phyloP scores from a whole-genome alignment of 2,113 vertebrate species.

The Vidua chalybeata region DNA sequence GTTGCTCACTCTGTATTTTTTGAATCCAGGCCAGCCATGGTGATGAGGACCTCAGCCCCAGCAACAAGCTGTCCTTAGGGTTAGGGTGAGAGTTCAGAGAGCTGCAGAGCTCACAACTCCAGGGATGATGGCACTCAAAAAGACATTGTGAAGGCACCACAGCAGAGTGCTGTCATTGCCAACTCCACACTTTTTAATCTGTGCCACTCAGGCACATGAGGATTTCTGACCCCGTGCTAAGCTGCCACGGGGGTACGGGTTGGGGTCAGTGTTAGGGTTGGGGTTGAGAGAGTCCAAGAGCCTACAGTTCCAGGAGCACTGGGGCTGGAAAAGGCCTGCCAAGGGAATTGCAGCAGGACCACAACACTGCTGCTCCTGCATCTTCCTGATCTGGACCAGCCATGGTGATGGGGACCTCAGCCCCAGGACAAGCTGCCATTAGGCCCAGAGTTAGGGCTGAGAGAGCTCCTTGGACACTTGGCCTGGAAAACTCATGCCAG shows the following conservation, averaged over 20 bases:
- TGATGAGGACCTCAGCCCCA: neutral
- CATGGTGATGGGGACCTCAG: neutral
- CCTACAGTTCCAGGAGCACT: neutral
- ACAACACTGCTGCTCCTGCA: neutral
- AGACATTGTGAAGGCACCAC: neutral
- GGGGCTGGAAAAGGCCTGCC: neutral
- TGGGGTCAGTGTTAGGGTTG: neutral
- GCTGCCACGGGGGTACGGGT: no score
- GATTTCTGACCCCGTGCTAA: neutral
- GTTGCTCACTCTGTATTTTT: neutral
- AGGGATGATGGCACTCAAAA: neutral
- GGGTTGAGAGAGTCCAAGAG: neutral
- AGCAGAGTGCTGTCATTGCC: neutral
- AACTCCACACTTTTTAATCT: neutral
- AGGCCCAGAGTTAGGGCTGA: neutral
- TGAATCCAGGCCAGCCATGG: neutral
- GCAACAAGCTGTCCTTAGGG: neutral
- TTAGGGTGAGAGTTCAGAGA: neutral
- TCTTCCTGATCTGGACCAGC: neutral
- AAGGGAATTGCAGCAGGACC: neutral
- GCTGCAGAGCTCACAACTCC: neutral
- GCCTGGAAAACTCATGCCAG: neutral
- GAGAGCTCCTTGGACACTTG: neutral
- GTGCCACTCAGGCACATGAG: neutral
- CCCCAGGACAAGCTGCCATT: neutral